Conservation (phyloP, 2,113 vertebrate genomes). For the Mesocricetus auratus region DNA sequence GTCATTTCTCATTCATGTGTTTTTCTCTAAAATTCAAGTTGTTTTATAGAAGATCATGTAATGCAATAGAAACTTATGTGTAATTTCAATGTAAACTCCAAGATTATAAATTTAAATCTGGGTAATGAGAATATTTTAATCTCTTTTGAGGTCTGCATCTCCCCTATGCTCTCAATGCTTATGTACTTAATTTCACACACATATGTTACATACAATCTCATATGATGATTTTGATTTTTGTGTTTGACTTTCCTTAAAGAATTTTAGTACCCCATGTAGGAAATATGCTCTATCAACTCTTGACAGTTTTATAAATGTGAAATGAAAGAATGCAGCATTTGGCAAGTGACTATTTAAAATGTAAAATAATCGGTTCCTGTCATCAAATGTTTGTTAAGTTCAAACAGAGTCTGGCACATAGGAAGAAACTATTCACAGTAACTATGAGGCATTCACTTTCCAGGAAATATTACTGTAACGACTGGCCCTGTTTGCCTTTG, state of each 20-base stretch:
- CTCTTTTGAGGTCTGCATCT: background rate
- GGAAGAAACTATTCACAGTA: background rate
- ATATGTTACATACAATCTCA: background rate
- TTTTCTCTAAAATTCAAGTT: background rate
- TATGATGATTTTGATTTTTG: background rate
- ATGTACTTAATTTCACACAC: background rate
- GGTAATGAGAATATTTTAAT: background rate
- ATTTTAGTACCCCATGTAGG: constrained; percentile 30
- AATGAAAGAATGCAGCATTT: constrained; percentile 53
- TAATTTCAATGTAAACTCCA: background rate
- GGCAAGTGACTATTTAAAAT: constrained; percentile 52
- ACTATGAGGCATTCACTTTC: background rate
- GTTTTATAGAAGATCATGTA: background rate
- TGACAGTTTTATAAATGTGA: constrained; percentile 45
- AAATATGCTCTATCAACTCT: background rate
- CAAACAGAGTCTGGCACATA: background rate
- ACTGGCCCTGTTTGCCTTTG: background rate
- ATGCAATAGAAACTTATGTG: background rate
- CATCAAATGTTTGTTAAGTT: constrained; percentile 60
- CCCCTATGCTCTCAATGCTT: background rate
- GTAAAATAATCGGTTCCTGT: constrained; percentile 34
- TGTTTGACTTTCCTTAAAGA: background rate
- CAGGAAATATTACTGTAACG: background rate
- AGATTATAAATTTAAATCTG: background rate
- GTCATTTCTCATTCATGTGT: background rate